Conservation (phyloP, 2,888 invertebrate species). For the Lagria hirta region DNA sequence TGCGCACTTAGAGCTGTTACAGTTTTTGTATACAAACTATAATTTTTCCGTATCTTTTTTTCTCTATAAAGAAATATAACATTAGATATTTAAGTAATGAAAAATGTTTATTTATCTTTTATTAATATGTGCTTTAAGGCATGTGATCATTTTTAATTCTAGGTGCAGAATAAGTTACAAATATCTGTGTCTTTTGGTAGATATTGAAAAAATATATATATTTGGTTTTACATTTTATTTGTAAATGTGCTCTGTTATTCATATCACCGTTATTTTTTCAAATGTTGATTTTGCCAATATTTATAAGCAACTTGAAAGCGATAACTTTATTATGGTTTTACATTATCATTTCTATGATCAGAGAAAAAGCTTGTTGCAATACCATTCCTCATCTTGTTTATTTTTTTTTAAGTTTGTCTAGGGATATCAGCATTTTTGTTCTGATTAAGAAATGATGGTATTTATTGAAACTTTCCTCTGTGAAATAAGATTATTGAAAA, state of each 20-base stretch:
- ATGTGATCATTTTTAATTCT: slow-evolving; percentile 30
- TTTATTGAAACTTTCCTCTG: too few relatives aligned
- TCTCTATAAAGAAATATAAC: slow-evolving; percentile 25
- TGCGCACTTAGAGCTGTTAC: slow-evolving; percentile 28
- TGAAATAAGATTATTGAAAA: slow-evolving; percentile 4
- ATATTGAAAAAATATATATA: slow-evolving; percentile 16
- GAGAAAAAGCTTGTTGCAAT: slow-evolving; percentile 6
- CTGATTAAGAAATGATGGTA: slow-evolving; percentile 7
- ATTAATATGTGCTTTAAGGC: slow-evolving; percentile 22
- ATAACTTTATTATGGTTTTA: too few relatives aligned
- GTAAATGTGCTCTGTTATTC: slow-evolving; percentile 26
- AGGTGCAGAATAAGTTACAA: slow-evolving; percentile 18
- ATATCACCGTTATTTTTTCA: slow-evolving; percentile 15
- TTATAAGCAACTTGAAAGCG: too few relatives aligned
- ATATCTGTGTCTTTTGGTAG: slow-evolving; percentile 19
- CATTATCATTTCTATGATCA: slow-evolving; percentile 3
- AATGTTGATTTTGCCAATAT: slow-evolving; percentile 16
- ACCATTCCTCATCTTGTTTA: slow-evolving; percentile 7
- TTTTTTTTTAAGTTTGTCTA: slow-evolving; percentile 5
- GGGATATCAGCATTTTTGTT: too few relatives aligned
- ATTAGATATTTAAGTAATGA: slow-evolving; percentile 25
- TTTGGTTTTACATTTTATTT: slow-evolving; percentile 15
- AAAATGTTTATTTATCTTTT: slow-evolving; percentile 26
- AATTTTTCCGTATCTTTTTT: slow-evolving; percentile 22
- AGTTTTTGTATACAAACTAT: slow-evolving; percentile 21